Evolutionary conservation across 2,888 invertebrate species (phyloP).

Genomic region (Urechis unicinctus): DNA sequence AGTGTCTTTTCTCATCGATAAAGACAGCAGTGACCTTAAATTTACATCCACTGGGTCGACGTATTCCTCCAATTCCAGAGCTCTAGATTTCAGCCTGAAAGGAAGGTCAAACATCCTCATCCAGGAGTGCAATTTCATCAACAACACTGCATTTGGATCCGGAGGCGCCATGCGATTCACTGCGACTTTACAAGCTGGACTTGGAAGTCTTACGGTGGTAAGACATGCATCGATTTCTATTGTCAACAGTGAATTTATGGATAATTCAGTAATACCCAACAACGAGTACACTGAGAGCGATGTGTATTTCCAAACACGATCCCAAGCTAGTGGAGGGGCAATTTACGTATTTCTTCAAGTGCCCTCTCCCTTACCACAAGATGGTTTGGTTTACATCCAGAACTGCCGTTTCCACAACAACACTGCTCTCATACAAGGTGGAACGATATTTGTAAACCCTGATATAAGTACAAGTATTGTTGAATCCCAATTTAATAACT

Average conservation of each 20-base stretch:
- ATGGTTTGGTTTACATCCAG: constrained; percentile 4
- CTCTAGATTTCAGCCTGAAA: constrained; percentile 6
- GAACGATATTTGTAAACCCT: constrained; percentile 10
- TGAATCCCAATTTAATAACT: background rate
- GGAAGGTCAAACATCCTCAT: constrained; percentile 1
- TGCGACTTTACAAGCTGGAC: constrained; percentile 2
- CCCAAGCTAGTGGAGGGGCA: constrained; percentile 11
- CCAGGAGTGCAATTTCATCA: constrained; percentile 3
- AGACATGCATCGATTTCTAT: background rate
- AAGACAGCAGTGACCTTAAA: too few species aligned
- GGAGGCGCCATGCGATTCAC: constrained; percentile 13
- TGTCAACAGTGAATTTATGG: background rate
- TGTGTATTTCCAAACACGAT: too few species aligned
- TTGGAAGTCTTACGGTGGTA: background rate
- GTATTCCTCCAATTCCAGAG: constrained; percentile 1
- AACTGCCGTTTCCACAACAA: constrained; percentile 10
- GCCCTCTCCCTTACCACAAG: background rate
- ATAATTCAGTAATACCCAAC: constrained; percentile 5
- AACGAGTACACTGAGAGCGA: too few species aligned
- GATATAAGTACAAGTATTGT: constrained; percentile 1
- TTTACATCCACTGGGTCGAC: too few species aligned
- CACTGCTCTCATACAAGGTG: constrained; percentile 13
- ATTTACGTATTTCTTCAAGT: constrained; percentile 3
- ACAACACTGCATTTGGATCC: constrained; percentile 7
- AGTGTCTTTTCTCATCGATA: too few species aligned